Conservation (phyloP, 1,140 invertebrate genomes). For the Drosophila mauritiana region DNA sequence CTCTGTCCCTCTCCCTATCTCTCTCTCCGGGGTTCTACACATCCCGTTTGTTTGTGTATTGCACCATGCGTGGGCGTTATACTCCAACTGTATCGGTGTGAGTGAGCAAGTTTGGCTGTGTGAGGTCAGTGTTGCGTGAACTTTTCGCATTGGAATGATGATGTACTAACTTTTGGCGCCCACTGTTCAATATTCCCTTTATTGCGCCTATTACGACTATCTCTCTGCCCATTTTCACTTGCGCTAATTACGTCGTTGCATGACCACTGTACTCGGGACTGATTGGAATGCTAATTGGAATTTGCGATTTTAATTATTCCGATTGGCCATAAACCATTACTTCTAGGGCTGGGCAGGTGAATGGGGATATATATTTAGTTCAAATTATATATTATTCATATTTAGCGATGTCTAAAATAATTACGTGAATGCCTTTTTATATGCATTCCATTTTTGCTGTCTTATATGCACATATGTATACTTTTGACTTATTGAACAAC, state of each 20-base stretch:
- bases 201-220: slow-evolving; percentile 22
- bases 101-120: slow-evolving; percentile 25
- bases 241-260: slow-evolving; percentile 43
- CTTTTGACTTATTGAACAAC: not conserved
- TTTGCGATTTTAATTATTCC: slow-evolving; percentile 9
- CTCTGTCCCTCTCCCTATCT: not conserved
- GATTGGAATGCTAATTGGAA: slow-evolving; percentile 45
- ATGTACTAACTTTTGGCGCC: slow-evolving; percentile 11
- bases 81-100: slow-evolving; percentile 29
- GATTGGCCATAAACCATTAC: slow-evolving; percentile 7
- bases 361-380: not conserved
- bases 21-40: slow-evolving; percentile 3
- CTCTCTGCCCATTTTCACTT: slow-evolving; percentile 25
- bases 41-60: slow-evolving; percentile 55
- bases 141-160: slow-evolving; percentile 49
- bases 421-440: too few species aligned
- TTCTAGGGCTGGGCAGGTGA: not conserved
- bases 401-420: too few species aligned
- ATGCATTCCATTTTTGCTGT: too few species aligned
- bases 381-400: too few species aligned
- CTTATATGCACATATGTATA: too few species aligned
- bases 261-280: slow-evolving; percentile 14
- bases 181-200: slow-evolving; percentile 19
- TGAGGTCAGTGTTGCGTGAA: slow-evolving; percentile 67
- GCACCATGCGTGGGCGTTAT: slow-evolving; percentile 70